phyloP scores from a whole-genome alignment of 2,797 vertebrate species.

The Borostomias antarcticus region DNA sequence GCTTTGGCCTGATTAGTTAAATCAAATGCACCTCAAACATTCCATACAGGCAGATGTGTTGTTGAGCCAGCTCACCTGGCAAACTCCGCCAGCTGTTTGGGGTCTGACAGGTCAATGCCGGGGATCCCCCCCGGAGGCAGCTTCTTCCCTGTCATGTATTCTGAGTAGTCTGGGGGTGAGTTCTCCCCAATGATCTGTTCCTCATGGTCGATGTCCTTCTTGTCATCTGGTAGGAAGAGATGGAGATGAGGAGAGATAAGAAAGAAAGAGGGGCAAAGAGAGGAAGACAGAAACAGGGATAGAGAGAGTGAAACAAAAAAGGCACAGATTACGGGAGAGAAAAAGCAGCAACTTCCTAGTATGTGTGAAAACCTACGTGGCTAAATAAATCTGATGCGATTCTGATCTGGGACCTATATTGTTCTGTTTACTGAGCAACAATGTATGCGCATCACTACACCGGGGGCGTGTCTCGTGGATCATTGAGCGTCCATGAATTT shows the following conservation, averaged over 20 bases:
- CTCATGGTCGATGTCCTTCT: slow-evolving; percentile 98
- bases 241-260: neutral
- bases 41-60: neutral
- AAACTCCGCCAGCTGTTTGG: slow-evolving; percentile 97
- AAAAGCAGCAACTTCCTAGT: too few species aligned
- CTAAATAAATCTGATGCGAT: too few species aligned
- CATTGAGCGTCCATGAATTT: too few species aligned
- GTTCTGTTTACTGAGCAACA: too few species aligned
- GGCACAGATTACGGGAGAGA: neutral
- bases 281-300: neutral
- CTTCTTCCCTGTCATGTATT: slow-evolving; percentile 99
- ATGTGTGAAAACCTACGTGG: too few species aligned
- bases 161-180: slow-evolving; percentile 96
- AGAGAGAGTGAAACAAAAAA: neutral
- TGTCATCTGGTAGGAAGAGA: slow-evolving; percentile 88
- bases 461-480: too few species aligned
- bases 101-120: slow-evolving; percentile 96
- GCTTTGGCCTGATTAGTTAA: too few species aligned
- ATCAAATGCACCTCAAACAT: too few species aligned
- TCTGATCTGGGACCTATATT: too few species aligned
- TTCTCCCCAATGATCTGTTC: slow-evolving; percentile 96
- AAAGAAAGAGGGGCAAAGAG: neutral
- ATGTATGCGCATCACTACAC: too few species aligned
- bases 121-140: slow-evolving; percentile 97
- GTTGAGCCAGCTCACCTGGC: slow-evolving; percentile 81